Evolutionary conservation across 2,888 invertebrate genomes (phyloP).

Genomic region (Mellilla xanthometata): DNA sequence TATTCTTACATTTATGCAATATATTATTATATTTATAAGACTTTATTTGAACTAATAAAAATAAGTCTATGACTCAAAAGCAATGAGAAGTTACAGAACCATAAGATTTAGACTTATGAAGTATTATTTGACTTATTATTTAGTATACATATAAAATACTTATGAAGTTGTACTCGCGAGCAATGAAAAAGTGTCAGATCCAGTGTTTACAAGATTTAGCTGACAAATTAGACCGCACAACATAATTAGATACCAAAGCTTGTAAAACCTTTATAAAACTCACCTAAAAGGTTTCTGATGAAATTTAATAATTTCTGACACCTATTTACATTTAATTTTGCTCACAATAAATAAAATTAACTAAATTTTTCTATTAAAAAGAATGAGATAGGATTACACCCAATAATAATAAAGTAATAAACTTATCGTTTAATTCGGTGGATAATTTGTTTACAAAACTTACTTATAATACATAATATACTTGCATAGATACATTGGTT

Average conservation of each 20-base stretch:
- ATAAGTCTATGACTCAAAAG: conserved; percentile 20
- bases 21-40: conserved; percentile 26
- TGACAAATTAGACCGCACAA: too few relatives aligned
- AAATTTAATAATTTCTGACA: too few relatives aligned
- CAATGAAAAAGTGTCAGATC: too few relatives aligned
- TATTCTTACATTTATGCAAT: conserved; percentile 10
- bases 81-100: conserved; percentile 15
- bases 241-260: too few relatives aligned
- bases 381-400: background rate
- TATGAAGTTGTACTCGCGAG: too few relatives aligned
- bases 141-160: background rate
- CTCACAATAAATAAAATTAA: background rate
- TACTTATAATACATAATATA: background rate
- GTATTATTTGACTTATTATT: conserved; percentile 16
- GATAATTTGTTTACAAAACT: conserved; percentile 13
- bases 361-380: background rate
- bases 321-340: background rate
- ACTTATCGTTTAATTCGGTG: conserved; percentile 12
- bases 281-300: too few relatives aligned
- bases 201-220: too few relatives aligned
- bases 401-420: background rate
- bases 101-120: conserved; percentile 34
- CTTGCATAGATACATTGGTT: too few relatives aligned
- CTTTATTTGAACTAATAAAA: conserved; percentile 33
- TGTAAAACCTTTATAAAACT: too few relatives aligned